Conservation (phyloP, 1,140 invertebrate genomes). For the Lethocerus indicus region DNA sequence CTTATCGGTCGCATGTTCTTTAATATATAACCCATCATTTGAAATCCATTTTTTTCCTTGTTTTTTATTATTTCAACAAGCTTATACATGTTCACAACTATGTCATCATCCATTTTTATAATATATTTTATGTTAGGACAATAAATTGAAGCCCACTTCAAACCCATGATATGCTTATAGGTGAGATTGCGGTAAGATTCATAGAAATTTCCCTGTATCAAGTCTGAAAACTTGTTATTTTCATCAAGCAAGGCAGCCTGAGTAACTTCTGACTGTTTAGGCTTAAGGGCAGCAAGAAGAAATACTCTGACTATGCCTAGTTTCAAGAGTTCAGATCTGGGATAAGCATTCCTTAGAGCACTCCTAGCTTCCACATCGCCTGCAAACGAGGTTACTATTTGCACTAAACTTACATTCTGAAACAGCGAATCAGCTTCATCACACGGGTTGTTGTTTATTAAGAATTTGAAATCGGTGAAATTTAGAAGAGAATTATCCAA, state of each 20-base stretch:
- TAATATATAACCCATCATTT: slow-evolving; percentile 47
- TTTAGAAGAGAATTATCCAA: too few species aligned
- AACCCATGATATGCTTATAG: slow-evolving; percentile 76
- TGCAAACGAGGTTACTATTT: slow-evolving; percentile 56
- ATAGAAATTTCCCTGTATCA: slow-evolving; percentile 63
- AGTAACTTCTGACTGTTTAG: slow-evolving; percentile 31
- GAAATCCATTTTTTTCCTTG: slow-evolving; percentile 19
- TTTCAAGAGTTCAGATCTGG: slow-evolving; percentile 30
- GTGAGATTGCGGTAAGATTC: slow-evolving; percentile 74
- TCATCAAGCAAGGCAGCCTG: slow-evolving; percentile 43
- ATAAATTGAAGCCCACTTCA: slow-evolving; percentile 49
- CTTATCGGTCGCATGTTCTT: slow-evolving; percentile 43
- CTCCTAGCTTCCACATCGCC: slow-evolving; percentile 49
- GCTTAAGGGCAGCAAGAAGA: slow-evolving; percentile 42
- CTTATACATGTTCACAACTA: slow-evolving; percentile 55
- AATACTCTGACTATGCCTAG: slow-evolving; percentile 47
- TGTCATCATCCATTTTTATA: slow-evolving; percentile 81
- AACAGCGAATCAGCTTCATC: too few species aligned
- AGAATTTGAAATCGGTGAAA: too few species aligned
- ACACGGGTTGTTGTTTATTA: too few species aligned
- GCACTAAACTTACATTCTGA: too few species aligned
- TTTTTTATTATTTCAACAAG: slow-evolving; percentile 30
- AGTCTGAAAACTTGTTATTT: slow-evolving; percentile 41
- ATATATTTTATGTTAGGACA: slow-evolving; percentile 48
- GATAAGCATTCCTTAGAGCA: slow-evolving; percentile 46